These are phyloP conservation scores for Hippocampus guttulatus DNA, from an alignment of 2,113 vertebrate species.

Conservation along the genomic window DNA sequence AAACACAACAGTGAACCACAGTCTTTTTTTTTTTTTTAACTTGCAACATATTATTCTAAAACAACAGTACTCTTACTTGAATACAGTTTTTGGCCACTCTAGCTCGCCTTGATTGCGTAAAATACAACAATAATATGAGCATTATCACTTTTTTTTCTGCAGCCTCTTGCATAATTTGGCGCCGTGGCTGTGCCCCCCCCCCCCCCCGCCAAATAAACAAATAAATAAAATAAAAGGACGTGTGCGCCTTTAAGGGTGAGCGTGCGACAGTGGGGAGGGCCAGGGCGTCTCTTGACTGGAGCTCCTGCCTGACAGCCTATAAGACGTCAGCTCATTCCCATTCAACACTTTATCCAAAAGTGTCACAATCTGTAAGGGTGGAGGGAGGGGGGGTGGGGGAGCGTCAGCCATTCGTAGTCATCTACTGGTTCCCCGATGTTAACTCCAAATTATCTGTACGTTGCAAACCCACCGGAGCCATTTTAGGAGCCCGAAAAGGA, in stretches of 20 bases:
- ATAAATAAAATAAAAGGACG: neutral
- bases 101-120: no score
- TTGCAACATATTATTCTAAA: no score
- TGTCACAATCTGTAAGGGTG: constrained; percentile 1
- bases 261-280: constrained; percentile 1
- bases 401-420: neutral
- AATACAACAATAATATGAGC: no score
- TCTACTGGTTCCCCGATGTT: constrained; percentile 2
- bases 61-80: no score
- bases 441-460: neutral
- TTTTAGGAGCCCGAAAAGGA: constrained; percentile 2
- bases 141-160: no score
- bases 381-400: neutral
- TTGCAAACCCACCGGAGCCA: neutral
- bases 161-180: neutral
- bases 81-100: no score
- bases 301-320: constrained; percentile 7
- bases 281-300: constrained; percentile 1
- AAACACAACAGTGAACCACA: no score
- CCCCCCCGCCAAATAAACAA: no score
- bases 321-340: constrained; percentile 9
- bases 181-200: neutral
- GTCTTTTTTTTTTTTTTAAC: no score
- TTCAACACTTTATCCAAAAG: constrained; percentile 10
- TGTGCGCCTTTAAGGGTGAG: constrained; percentile 6